phyloP scores from a whole-genome alignment of 2,113 vertebrate genomes.

The Pimephales promelas region DNA sequence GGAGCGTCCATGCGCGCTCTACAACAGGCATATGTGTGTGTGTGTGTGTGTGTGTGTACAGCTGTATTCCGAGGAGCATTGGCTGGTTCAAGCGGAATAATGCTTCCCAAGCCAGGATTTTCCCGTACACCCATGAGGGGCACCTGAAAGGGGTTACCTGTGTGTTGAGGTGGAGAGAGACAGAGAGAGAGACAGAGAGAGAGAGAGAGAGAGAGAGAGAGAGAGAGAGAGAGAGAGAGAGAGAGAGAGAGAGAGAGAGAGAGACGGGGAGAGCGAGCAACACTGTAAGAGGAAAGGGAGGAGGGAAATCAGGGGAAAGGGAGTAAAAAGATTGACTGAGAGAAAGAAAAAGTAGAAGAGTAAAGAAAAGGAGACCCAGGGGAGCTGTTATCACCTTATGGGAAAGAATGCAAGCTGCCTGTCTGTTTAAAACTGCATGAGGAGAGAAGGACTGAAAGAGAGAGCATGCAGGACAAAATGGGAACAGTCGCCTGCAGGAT shows the following conservation, averaged over 20 bases:
- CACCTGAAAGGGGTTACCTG: slow-evolving; percentile 58
- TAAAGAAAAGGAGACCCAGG: slow-evolving; percentile 47
- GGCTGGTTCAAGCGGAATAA: slow-evolving; percentile 33
- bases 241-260: slow-evolving; percentile 15
- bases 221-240: too few species aligned
- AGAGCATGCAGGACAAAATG: slow-evolving; percentile 38
- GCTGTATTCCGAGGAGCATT: slow-evolving; percentile 36
- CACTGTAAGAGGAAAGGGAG: slow-evolving; percentile 26
- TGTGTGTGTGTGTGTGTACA: slow-evolving; percentile 31
- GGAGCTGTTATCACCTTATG: slow-evolving; percentile 69
- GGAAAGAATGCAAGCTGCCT: slow-evolving; percentile 71
- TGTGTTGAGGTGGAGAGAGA: slow-evolving; percentile 48
- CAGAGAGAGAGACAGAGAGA: neutral
- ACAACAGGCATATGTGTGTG: slow-evolving; percentile 34
- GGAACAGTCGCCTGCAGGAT: slow-evolving; percentile 41
- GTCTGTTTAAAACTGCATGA: slow-evolving; percentile 57
- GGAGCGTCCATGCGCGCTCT: slow-evolving; percentile 16
- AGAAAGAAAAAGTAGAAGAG: slow-evolving; percentile 39
- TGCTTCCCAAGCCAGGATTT: slow-evolving; percentile 44
- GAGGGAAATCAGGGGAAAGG: slow-evolving; percentile 25
- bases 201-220: neutral
- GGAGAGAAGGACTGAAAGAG: slow-evolving; percentile 47
- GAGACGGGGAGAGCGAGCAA: neutral
- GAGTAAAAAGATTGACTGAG: slow-evolving; percentile 31
- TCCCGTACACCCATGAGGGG: slow-evolving; percentile 53